These are phyloP conservation scores for Paedocypris micromegethes DNA, from an alignment of 2,797 vertebrate species.

Conservation along the genomic window DNA sequence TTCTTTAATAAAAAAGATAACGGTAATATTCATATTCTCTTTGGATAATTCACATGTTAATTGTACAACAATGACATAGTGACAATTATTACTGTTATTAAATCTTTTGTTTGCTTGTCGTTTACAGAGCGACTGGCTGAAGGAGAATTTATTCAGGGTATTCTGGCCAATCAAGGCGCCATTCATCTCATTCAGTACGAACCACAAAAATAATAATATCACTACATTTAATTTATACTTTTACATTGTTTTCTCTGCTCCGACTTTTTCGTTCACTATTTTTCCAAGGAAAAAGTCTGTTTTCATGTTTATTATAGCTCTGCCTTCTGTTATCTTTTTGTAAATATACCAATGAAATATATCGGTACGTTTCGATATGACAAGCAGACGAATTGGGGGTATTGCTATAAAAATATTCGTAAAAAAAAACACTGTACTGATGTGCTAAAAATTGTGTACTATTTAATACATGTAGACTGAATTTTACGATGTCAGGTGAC, in stretches of 20 bases:
- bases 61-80: too few species aligned
- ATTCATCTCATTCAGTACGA: constrained; percentile 75
- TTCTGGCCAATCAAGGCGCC: constrained; percentile 70
- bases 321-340: constrained; percentile 34
- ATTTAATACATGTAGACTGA: not conserved
- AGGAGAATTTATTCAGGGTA: constrained; percentile 74
- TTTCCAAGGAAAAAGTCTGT: not conserved
- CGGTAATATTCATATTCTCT: constrained; percentile 60
- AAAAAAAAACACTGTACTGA: not conserved
- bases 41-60: not conserved
- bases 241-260: not conserved
- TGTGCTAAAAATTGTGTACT: not conserved
- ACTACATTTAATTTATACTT: not conserved
- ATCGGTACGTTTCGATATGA: too few species aligned
- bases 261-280: not conserved
- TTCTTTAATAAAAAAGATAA: constrained; percentile 83
- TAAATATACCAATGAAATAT: constrained; percentile 46
- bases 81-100: too few species aligned
- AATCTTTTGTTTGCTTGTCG: constrained; percentile 14
- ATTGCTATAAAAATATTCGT: too few species aligned
- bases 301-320: constrained; percentile 4
- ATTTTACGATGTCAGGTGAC: constrained; percentile 41
- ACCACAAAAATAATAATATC: constrained; percentile 54
- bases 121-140: constrained; percentile 69
- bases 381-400: too few species aligned